Evolutionary conservation across 1,140 invertebrate species (phyloP), one percentile per base, ranked within the genome.

Genomic region (Hyposmocoma kahamanoa): DNA sequence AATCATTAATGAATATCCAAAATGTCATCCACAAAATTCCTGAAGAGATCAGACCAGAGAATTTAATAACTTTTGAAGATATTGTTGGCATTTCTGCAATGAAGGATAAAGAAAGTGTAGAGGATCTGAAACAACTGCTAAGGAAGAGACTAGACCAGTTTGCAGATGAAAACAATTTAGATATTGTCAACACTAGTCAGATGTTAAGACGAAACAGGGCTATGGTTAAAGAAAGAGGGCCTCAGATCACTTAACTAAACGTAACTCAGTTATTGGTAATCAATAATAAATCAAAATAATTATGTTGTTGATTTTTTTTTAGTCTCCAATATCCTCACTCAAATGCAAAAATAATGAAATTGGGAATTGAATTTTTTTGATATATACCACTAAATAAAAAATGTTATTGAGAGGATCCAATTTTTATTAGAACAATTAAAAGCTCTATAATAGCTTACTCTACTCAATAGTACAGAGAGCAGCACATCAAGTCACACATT

Each of bases 31-130:
- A 83, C 9, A 72, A 88, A 49, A 88, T 92, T 60, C 89, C 92
- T 0, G 87, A 92, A 55, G 88, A 91, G 57, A 84, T 95, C 8
- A 84, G 88, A 47, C 94, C 95, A 0, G 78, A 89, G 38, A 89
- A 80, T 49, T 52, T 90, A 0, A 72, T 97, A 0, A 87, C 89
- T 42, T 97, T 97, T 84, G 88, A 94, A 50, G 84, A 90, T 57
- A 88, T 95, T 26, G 63, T 94, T 13, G 83, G 89, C 13, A 90
- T 93, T 63, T 91, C 91, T 15, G 91, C 91, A 18, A 72, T 89
- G 38, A 84, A 87, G 24, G 77, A 78, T 49, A 62, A 65, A 1
- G 62, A 80, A 1, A 87, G 88, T 62, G 75, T 92, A 9, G 55
- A 82, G 10, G 56, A 87, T 15, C 74, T 92, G 1, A 92, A 92